phyloP scores from a whole-genome alignment of 1,140 invertebrate species.

The Magallana ariakensis region DNA sequence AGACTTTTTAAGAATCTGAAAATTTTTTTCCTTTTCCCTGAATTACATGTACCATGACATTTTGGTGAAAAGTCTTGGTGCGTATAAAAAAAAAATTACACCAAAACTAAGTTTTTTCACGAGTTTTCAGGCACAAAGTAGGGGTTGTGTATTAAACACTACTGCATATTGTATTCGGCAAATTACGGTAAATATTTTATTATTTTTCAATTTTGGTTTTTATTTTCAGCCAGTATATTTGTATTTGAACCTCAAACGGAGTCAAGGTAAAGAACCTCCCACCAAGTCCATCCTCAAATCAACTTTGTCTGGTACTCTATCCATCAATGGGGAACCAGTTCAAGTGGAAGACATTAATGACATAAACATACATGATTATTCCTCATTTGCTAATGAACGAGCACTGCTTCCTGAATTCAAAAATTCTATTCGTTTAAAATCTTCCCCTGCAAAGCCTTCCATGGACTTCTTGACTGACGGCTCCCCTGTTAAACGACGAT shows the following conservation, averaged over 20 bases:
- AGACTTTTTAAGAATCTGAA: too few species aligned
- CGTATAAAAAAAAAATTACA: too few species aligned
- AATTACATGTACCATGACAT: too few species aligned
- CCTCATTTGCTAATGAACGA: conserved; percentile 75
- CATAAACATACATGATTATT: conserved; percentile 78
- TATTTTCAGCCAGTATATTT: conserved; percentile 76
- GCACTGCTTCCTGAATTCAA: conserved; percentile 74
- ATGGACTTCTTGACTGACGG: background rate
- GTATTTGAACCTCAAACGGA: conserved; percentile 72
- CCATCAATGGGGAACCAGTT: conserved; percentile 77
- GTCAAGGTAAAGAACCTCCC: conserved; percentile 72
- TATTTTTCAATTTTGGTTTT: too few species aligned
- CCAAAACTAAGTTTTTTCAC: too few species aligned
- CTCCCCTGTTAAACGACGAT: conserved; percentile 37
- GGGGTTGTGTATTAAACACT: too few species aligned
- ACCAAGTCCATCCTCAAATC: conserved; percentile 20
- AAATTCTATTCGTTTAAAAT: conserved; percentile 63
- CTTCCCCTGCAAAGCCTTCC: background rate
- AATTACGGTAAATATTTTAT: too few species aligned
- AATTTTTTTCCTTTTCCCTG: too few species aligned
- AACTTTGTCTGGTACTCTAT: conserved; percentile 66
- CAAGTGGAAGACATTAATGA: conserved; percentile 62
- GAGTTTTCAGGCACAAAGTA: too few species aligned
- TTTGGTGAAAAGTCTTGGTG: too few species aligned
- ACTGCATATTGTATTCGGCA: too few species aligned